These are phyloP conservation scores for Sclerodermus sp. DNA, from an alignment of 2,888 invertebrate species.

Conservation along the genomic window DNA sequence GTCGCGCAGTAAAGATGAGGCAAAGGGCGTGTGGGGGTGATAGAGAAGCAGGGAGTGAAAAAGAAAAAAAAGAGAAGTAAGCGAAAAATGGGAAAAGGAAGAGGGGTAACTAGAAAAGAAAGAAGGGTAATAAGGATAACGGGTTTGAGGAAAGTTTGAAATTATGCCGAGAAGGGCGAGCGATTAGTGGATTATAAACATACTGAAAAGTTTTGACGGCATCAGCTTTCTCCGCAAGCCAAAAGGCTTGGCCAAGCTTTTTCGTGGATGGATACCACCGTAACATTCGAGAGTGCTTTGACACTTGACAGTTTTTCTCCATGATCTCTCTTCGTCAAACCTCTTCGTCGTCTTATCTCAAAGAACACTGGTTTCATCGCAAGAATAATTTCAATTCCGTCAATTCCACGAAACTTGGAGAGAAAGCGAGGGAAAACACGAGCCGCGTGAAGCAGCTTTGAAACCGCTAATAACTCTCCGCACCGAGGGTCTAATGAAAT, in stretches of 20 bases:
- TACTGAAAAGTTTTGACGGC: conserved; percentile 50
- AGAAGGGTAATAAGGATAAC: conserved; percentile 23
- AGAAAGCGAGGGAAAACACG: no score
- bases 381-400: no score
- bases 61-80: background rate
- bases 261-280: no score
- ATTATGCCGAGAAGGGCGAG: conserved; percentile 48
- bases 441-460: no score
- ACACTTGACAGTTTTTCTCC: no score
- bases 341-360: no score
- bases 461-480: no score
- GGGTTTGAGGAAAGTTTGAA: conserved; percentile 48
- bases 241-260: background rate
- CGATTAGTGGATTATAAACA: conserved; percentile 56
- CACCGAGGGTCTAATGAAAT: no score
- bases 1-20: conserved; percentile 36
- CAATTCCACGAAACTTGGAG: no score
- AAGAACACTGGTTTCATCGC: no score
- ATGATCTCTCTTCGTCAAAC: no score
- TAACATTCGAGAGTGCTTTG: no score
- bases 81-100: conserved; percentile 7
- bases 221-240: conserved; percentile 27
- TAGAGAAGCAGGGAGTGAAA: conserved; percentile 5
- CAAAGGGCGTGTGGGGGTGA: conserved; percentile 19
- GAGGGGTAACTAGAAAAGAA: conserved; percentile 1